Evolutionary conservation across 2,113 vertebrate genomes (phyloP).

Genomic region (Catharus fuscescens): DNA sequence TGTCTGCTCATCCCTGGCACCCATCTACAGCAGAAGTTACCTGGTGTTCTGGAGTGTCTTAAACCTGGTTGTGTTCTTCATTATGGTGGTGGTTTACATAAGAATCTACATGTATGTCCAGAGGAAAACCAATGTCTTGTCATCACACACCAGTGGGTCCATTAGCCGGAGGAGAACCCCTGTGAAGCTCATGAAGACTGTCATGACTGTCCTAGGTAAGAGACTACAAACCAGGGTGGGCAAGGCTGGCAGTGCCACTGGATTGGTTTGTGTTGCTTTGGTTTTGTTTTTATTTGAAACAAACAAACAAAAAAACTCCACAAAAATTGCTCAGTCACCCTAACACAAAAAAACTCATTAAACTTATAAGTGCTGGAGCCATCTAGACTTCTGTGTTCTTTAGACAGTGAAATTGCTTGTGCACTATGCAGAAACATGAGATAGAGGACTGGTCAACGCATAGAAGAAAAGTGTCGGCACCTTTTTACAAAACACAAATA

Average conservation of each 20-base stretch:
- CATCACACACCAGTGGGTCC: conserved; percentile 85
- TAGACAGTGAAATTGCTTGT: neutral
- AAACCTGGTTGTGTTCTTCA: conserved; percentile 89
- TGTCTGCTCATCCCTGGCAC: conserved; percentile 88
- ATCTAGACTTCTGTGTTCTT: neutral
- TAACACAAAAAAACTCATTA: neutral
- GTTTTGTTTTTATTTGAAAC: neutral
- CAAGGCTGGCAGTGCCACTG: neutral
- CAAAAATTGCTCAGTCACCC: neutral
- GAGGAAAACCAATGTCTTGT: conserved; percentile 87
- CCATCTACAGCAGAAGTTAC: conserved; percentile 95
- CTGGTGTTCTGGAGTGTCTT: conserved; percentile 93
- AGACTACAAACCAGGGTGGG: neutral
- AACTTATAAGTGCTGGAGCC: neutral
- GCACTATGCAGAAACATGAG: neutral
- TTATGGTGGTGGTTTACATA: conserved; percentile 92
- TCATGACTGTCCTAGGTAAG: conserved; percentile 96
- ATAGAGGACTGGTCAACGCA: neutral
- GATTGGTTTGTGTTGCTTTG: neutral
- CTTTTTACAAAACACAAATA: neutral
- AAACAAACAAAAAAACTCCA: neutral
- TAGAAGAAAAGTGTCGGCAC: neutral
- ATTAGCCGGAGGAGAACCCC: conserved; percentile 90
- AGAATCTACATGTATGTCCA: conserved; percentile 94
- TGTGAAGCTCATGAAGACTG: conserved; percentile 97